Evolutionary conservation across 2,113 vertebrate species (phyloP).

Genomic region (Anguilla japonica): DNA sequence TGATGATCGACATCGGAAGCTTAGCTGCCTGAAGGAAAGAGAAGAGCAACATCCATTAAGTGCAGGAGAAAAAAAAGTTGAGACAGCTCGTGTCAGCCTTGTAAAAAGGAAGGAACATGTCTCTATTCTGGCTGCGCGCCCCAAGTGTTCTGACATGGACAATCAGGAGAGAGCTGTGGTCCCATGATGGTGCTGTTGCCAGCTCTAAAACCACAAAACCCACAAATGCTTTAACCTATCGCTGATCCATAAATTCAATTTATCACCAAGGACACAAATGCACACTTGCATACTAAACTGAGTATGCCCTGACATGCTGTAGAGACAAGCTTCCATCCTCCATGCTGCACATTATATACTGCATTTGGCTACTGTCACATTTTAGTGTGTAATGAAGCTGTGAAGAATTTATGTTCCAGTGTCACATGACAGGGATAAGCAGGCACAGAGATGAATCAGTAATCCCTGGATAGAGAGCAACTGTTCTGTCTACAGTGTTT

Average conservation of each 20-base stretch:
- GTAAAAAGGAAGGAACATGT: neutral
- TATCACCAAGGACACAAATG: neutral
- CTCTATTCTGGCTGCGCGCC: too few species aligned
- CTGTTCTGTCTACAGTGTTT: neutral
- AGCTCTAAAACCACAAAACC: neutral
- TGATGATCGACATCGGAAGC: slow-evolving; percentile 97
- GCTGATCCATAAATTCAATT: neutral
- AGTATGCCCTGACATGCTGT: neutral
- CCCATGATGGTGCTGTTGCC: neutral
- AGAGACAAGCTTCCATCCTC: neutral
- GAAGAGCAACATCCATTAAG: slow-evolving; percentile 17
- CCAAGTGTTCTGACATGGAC: neutral
- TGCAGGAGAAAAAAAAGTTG: neutral
- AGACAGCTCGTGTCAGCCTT: neutral
- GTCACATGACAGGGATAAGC: neutral
- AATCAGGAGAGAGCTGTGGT: neutral
- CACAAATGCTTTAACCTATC: neutral
- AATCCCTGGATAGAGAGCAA: neutral
- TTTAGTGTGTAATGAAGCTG: neutral
- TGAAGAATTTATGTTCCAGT: neutral
- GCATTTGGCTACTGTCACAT: neutral
- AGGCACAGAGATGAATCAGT: neutral
- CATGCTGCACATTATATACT: neutral
- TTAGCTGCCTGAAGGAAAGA: slow-evolving; percentile 79
- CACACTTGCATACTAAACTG: neutral